These are phyloP conservation scores for Philonicus albiceps DNA, from an alignment of 2,888 invertebrate genomes.

Conservation along the genomic window DNA sequence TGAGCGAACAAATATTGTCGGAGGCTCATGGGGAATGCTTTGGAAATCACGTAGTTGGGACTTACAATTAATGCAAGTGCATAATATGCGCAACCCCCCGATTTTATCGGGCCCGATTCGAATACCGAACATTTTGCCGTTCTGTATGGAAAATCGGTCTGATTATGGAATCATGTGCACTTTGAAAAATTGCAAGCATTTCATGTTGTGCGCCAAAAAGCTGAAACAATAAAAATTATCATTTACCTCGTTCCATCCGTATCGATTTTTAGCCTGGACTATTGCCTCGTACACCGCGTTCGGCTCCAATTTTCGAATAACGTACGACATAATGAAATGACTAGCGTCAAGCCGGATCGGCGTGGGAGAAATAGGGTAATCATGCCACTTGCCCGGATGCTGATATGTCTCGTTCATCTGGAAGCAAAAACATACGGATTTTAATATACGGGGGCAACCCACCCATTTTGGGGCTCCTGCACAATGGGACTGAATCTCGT, in stretches of 20 bases:
- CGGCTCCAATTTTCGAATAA: slow-evolving; percentile 70
- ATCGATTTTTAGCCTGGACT: slow-evolving; percentile 77
- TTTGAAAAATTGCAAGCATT: slow-evolving; percentile 1
- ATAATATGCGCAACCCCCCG: not conserved
- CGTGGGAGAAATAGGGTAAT: slow-evolving; percentile 63
- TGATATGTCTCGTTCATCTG: slow-evolving; percentile 78
- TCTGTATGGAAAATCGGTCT: not conserved
- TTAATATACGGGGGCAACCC: not conserved
- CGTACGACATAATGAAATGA: slow-evolving; percentile 70
- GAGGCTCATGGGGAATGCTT: not conserved
- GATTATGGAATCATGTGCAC: slow-evolving; percentile 3
- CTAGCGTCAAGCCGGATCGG: slow-evolving; percentile 59
- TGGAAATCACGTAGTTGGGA: not conserved
- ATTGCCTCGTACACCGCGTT: slow-evolving; percentile 77
- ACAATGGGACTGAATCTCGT: not conserved
- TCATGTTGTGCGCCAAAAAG: not conserved
- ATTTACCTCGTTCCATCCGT: slow-evolving; percentile 75
- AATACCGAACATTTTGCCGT: not conserved
- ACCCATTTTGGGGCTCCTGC: not conserved
- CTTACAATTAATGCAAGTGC: slow-evolving; percentile 18
- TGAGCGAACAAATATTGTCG: slow-evolving; percentile 8
- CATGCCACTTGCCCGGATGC: slow-evolving; percentile 76
- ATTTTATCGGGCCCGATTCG: not conserved
- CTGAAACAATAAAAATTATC: slow-evolving; percentile 64
- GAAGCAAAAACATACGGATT: slow-evolving; percentile 44